phyloP scores from a whole-genome alignment of 1,140 invertebrate genomes.

The Hylaeus anthracinus region DNA sequence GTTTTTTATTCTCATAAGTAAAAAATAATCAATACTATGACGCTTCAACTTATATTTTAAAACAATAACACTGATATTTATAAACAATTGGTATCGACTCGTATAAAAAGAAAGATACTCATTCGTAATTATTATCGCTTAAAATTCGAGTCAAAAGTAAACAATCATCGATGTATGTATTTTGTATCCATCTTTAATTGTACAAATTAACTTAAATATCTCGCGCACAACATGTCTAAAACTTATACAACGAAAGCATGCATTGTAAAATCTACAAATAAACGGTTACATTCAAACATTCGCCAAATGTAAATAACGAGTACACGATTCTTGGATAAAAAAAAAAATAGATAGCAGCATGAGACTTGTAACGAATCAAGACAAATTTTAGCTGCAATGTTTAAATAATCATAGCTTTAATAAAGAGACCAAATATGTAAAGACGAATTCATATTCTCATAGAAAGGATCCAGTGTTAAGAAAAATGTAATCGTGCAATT shows the following conservation, averaged over 20 bases:
- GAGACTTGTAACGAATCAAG: slow-evolving; percentile 1
- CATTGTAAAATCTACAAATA: not conserved
- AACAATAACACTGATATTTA: not conserved
- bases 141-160: not conserved
- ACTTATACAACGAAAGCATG: slow-evolving; percentile 26
- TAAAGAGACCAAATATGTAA: slow-evolving; percentile 64
- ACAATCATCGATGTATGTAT: not conserved
- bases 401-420: slow-evolving; percentile 64
- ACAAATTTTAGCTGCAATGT: slow-evolving; percentile 47
- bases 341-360: not conserved
- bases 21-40: too few species aligned
- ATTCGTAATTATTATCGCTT: not conserved
- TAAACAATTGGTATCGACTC: not conserved
- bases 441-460: slow-evolving; percentile 58
- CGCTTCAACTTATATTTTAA: not conserved
- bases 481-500: slow-evolving; percentile 47
- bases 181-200: not conserved
- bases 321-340: not conserved
- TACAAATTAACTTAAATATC: not conserved
- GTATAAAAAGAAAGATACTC: not conserved
- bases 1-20: not conserved
- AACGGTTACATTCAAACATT: not conserved
- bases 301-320: not conserved
- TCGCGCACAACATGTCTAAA: not conserved
- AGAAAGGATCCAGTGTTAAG: slow-evolving; percentile 43